Evolutionary conservation across 1,140 invertebrate species (phyloP), one percentile per base, ranked within the genome.

Genomic region (Drosophila hydei): DNA sequence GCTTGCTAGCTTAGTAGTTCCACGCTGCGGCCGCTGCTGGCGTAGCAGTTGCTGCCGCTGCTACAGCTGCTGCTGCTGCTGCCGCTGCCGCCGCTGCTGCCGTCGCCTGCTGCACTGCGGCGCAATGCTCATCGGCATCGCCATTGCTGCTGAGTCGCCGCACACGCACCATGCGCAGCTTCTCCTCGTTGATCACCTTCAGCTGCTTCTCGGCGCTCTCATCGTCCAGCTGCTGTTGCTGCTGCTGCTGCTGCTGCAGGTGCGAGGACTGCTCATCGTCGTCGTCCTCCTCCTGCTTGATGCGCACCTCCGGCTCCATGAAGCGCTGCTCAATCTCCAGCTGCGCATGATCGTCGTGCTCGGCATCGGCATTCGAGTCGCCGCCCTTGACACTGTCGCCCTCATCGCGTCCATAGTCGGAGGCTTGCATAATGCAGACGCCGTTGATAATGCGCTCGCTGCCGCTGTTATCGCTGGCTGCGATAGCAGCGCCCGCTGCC

Each of bases 401-500:
- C 77, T 97, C 97, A 54, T 97, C 97, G 59, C 97, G 96, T 1
- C 96, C 95, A 87, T 97, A 96, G 9, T 83, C 81, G 5, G 87
- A 83, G 25, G 77, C 95, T 95, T 89, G 95, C 95, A 97, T 97
- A 1, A 98, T 96, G 89, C 97, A 98, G 14, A 98, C 97, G 4
- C 97, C 97, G 80, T 98, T 98, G 71, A 97, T 98, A 68, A 97
- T 97, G 1, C 97, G 95, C 91, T 97, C 96, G 74, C 94, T 93
- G 67, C 21, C 9, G 50, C 67, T 25, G 16, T 9, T 23, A 38
- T 47, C 21, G 16, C 52, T 19, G 0, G 23, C 54, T 9, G 48
- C 54, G 5, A 36, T 48, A 3, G 51, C 64, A 0, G 51, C 77
- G 0, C 4, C 38, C 27, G 48, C 51, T 0, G 67, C 58, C 5